Conservation (phyloP, 2,888 invertebrate genomes). For the Eurytoma adleriae region DNA sequence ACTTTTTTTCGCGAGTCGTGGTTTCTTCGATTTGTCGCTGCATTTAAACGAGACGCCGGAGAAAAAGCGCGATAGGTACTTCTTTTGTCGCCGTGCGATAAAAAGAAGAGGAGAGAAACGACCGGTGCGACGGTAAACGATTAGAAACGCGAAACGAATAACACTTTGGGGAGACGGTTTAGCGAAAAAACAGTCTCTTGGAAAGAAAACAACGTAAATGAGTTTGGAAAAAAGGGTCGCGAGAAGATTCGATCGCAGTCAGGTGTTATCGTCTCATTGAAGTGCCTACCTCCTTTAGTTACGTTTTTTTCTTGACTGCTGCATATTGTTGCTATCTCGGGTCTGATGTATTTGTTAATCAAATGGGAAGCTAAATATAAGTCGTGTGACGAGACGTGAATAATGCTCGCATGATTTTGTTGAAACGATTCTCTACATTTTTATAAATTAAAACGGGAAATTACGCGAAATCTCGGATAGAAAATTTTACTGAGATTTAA, state of each 20-base stretch:
- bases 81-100: background rate
- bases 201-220: too few relatives aligned
- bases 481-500: constrained; percentile 13
- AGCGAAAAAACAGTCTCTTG: background rate
- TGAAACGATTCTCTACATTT: background rate
- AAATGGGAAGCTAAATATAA: background rate
- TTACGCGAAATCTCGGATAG: background rate
- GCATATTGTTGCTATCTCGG: background rate
- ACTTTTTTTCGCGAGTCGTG: constrained; percentile 18
- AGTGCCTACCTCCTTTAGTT: too few relatives aligned
- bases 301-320: too few relatives aligned
- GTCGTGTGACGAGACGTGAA: background rate
- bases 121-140: background rate
- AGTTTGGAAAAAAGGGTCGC: too few relatives aligned
- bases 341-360: background rate
- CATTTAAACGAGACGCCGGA: background rate
- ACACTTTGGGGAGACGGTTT: background rate
- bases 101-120: background rate
- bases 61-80: background rate
- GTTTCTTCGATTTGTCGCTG: background rate
- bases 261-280: too few relatives aligned
- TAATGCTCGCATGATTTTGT: too few relatives aligned
- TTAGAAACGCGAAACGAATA: background rate
- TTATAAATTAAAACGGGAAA: background rate
- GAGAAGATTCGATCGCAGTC: too few relatives aligned